phyloP scores from a whole-genome alignment of 2,888 invertebrate genomes.

The Agrotis clavis region DNA sequence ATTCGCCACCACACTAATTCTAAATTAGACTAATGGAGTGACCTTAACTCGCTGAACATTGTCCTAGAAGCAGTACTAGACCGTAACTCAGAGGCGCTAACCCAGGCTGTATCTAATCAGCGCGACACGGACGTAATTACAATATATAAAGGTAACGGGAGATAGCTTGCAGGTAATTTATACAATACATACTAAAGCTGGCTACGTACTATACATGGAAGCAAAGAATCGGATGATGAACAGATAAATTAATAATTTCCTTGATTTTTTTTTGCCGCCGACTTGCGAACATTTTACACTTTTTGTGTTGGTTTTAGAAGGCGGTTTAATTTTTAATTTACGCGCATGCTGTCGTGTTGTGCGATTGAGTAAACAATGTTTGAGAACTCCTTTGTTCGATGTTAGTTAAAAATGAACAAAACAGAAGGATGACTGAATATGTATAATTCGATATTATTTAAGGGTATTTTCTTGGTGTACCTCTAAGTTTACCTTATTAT shows the following conservation, averaged over 20 bases:
- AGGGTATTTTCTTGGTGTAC: too few relatives aligned
- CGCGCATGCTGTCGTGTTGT: too few relatives aligned
- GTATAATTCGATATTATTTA: too few relatives aligned
- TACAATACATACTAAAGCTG: constrained; percentile 12
- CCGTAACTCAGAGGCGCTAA: constrained; percentile 11
- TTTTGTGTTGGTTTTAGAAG: too few relatives aligned
- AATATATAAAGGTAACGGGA: constrained; percentile 53
- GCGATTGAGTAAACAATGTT: too few relatives aligned
- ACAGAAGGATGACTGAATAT: too few relatives aligned
- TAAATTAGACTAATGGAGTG: not conserved
- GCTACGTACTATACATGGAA: too few relatives aligned
- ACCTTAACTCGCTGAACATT: constrained; percentile 4
- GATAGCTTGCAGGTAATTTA: constrained; percentile 21
- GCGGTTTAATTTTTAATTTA: too few relatives aligned
- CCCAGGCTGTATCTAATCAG: constrained; percentile 43
- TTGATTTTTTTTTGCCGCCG: not conserved
- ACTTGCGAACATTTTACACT: not conserved
- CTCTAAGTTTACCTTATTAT: not conserved
- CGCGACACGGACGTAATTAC: constrained; percentile 39
- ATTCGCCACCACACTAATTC: not conserved
- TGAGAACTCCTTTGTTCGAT: too few relatives aligned
- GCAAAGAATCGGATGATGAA: too few relatives aligned
- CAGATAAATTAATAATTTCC: too few relatives aligned
- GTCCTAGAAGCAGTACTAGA: not conserved
- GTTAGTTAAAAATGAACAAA: too few relatives aligned